These are phyloP conservation scores for Calypte anna DNA, from an alignment of 2,113 vertebrate genomes.

Conservation along the genomic window DNA sequence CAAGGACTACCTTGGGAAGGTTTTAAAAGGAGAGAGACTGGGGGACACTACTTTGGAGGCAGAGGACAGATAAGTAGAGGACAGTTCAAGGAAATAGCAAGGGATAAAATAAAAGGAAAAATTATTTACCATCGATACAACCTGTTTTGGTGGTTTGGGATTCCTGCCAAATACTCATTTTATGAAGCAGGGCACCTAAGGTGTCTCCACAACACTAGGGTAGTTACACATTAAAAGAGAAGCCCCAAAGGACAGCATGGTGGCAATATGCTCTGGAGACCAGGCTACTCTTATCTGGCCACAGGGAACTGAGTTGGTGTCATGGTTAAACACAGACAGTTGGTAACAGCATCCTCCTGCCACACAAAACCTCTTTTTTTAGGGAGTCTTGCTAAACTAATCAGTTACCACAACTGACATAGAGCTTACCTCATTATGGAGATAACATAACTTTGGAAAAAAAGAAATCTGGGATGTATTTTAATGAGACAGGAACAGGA, in stretches of 20 bases:
- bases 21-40: background rate
- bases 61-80: background rate
- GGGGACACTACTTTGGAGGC: background rate
- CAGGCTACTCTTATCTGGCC: background rate
- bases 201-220: background rate
- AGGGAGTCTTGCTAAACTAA: background rate
- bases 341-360: background rate
- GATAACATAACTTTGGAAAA: background rate
- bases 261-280: background rate
- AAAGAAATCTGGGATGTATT: background rate
- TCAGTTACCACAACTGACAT: fast-evolving
- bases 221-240: background rate
- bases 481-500: background rate
- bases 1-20: background rate
- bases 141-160: fast-evolving
- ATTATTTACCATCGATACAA: background rate
- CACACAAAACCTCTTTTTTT: background rate
- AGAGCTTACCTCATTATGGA: background rate
- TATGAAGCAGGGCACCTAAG: background rate
- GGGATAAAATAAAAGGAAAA: background rate
- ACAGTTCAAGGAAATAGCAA: background rate
- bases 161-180: background rate
- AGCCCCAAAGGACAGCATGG: background rate
- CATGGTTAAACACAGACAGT: too few species aligned
- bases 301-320: background rate